These are phyloP conservation scores for Oceanodroma leucorhoa DNA, from an alignment of 2,797 vertebrate genomes.

Conservation along the genomic window DNA sequence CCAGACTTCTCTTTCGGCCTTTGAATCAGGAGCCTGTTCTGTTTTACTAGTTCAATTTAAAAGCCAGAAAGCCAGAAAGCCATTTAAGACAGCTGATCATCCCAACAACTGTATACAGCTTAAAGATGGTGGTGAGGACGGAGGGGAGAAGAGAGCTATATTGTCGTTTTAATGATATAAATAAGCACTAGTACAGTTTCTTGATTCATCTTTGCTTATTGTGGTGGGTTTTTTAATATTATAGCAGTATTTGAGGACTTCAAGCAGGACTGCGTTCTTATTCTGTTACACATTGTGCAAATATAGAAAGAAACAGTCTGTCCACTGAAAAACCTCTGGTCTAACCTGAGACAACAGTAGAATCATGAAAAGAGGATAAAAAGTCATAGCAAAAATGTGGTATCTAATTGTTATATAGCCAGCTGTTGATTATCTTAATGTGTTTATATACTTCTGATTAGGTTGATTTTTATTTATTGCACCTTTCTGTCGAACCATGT, in stretches of 20 bases:
- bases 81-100: not conserved
- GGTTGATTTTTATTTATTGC: not conserved
- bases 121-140: not conserved
- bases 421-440: not conserved
- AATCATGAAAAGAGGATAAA: not conserved
- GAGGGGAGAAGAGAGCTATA: not conserved
- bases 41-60: not conserved
- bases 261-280: not conserved
- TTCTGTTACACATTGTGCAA: not conserved
- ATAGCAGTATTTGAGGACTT: not conserved
- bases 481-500: not conserved
- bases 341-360: not conserved
- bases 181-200: not conserved
- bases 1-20: not conserved
- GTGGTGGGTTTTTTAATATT: not conserved
- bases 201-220: not conserved
- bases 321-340: not conserved
- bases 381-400: not conserved
- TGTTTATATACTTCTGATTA: not conserved
- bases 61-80: not conserved
- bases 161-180: not conserved
- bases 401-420: not conserved
- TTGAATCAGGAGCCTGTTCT: not conserved
- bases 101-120: not conserved
- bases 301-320: not conserved